phyloP scores from a whole-genome alignment of 1,140 invertebrate genomes.

The Hycleus phaleratus region DNA sequence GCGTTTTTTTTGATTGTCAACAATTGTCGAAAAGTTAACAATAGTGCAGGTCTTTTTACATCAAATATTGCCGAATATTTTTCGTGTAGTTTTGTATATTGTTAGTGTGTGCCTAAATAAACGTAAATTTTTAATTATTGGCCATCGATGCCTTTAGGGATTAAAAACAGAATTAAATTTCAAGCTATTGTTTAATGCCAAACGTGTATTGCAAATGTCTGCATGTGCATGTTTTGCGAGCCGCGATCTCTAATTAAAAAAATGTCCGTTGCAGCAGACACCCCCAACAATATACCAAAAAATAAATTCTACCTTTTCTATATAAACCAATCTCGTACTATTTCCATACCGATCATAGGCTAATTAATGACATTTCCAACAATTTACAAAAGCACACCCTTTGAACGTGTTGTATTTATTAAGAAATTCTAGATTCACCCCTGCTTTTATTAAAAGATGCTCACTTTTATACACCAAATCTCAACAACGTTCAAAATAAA shows the following conservation, averaged over 20 bases:
- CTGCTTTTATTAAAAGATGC: too few relatives aligned
- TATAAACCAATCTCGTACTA: too few relatives aligned
- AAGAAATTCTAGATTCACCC: too few relatives aligned
- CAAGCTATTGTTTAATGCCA: slow-evolving; percentile 33
- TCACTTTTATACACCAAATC: too few relatives aligned
- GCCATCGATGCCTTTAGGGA: slow-evolving; percentile 32
- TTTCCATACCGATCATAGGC: too few relatives aligned
- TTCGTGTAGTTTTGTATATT: slow-evolving; percentile 23
- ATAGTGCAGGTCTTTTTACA: slow-evolving; percentile 26
- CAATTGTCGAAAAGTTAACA: slow-evolving; percentile 26
- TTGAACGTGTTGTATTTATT: too few relatives aligned
- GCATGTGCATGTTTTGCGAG: slow-evolving; percentile 20
- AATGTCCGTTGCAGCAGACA: slow-evolving; percentile 26
- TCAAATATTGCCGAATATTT: slow-evolving; percentile 9
- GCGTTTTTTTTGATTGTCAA: not conserved
- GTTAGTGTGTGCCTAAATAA: slow-evolving; percentile 29
- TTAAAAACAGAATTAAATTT: slow-evolving; percentile 35
- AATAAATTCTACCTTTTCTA: too few relatives aligned
- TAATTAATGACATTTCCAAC: too few relatives aligned
- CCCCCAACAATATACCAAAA: too few relatives aligned
- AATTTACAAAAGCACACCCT: too few relatives aligned
- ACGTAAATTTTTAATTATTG: slow-evolving; percentile 37
- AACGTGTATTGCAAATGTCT: slow-evolving; percentile 29
- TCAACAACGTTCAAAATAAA: too few relatives aligned
- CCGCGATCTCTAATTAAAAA: slow-evolving; percentile 30